phyloP scores from a whole-genome alignment of 2,113 vertebrate species.

The Naja naja region DNA sequence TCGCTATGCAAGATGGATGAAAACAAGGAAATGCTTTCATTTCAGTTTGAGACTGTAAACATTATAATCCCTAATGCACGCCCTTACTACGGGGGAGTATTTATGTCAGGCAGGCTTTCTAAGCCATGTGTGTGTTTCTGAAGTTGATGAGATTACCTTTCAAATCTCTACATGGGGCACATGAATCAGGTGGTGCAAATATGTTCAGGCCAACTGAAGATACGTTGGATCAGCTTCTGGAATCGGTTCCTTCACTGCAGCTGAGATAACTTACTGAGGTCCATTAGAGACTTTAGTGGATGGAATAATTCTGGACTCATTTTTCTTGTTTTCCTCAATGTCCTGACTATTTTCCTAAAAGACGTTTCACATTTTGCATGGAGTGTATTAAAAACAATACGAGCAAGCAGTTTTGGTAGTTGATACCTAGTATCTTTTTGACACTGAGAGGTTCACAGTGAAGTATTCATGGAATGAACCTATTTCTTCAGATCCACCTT shows the following conservation, averaged over 20 bases:
- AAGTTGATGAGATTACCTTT: slow-evolving; percentile 23
- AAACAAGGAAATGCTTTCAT: slow-evolving; percentile 46
- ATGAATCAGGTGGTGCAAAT: background rate
- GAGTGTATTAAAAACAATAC: background rate
- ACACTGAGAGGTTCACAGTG: background rate
- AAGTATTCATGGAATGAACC: background rate
- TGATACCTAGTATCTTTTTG: background rate
- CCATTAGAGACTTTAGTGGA: background rate
- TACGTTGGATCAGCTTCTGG: background rate
- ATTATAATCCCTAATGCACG: slow-evolving; percentile 14
- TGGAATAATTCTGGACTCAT: slow-evolving; percentile 3
- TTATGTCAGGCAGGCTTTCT: slow-evolving; percentile 50
- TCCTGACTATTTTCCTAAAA: slow-evolving; percentile 17
- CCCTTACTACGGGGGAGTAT: slow-evolving; percentile 37
- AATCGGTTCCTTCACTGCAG: background rate
- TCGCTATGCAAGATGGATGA: background rate
- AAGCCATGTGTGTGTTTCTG: background rate
- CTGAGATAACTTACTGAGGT: background rate
- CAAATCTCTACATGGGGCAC: slow-evolving; percentile 22
- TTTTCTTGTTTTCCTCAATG: slow-evolving; percentile 10
- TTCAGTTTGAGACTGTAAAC: slow-evolving; percentile 21
- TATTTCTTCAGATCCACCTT: background rate
- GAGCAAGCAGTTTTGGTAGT: background rate
- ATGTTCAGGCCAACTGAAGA: slow-evolving; percentile 1
- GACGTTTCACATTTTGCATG: slow-evolving; percentile 12